Evolutionary conservation across 2,888 invertebrate genomes (phyloP).

Genomic region (Zele albiditarsus): DNA sequence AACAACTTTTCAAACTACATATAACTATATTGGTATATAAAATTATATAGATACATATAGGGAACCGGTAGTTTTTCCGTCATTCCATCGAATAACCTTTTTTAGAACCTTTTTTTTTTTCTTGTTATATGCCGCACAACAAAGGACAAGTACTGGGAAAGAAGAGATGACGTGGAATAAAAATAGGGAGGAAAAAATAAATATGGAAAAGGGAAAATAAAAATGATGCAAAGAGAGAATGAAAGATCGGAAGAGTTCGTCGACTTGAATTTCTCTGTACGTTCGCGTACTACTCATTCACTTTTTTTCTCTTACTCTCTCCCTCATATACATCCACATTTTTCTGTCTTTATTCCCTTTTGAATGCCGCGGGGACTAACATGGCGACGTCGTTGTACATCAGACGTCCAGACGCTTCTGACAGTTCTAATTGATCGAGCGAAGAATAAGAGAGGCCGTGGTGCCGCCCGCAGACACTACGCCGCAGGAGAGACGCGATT

Average conservation of each 20-base stretch:
- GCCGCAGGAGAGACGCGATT: conserved; percentile 27
- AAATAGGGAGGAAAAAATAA: neutral
- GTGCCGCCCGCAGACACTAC: conserved; percentile 34
- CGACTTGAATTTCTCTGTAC: conserved; percentile 40
- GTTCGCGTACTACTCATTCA: conserved; percentile 2
- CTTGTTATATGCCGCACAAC: neutral
- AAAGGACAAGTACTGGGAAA: neutral
- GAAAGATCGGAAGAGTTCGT: conserved; percentile 35
- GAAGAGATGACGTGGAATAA: neutral
- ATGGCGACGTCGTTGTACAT: conserved; percentile 42
- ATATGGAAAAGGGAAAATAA: conserved; percentile 3
- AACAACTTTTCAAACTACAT: conserved; percentile 16
- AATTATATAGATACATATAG: neutral
- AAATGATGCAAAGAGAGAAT: conserved; percentile 23
- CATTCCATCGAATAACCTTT: neutral
- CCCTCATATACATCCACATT: neutral
- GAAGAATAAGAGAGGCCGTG: conserved; percentile 47
- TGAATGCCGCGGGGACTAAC: conserved; percentile 20
- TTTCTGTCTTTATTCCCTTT: neutral
- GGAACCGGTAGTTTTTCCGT: conserved; percentile 15
- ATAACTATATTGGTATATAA: neutral
- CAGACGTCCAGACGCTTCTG: conserved; percentile 54
- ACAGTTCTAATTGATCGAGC: conserved; percentile 56
- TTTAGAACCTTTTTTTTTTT: neutral
- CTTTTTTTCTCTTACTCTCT: neutral